A percentile compares a stretch with the other conserved stretches of the same genome.
Conservation (phyloP, 2,797 vertebrate genomes). For the Pterois miles region DNA sequence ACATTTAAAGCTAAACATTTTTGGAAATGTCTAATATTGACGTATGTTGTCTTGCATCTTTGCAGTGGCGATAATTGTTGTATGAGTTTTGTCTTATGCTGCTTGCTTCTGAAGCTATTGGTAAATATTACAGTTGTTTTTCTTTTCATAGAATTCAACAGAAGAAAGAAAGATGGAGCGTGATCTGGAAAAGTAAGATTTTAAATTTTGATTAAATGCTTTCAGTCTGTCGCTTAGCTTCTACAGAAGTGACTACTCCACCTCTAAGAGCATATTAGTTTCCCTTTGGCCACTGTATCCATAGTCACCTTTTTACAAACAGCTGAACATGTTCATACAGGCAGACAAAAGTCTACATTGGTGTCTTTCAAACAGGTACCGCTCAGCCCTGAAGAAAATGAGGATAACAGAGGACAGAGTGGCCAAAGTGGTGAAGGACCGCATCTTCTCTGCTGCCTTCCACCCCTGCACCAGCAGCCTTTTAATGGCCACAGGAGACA, state of each 20-base stretch:
- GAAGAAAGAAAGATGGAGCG: slow-evolving; percentile 31
- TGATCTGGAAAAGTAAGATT: slow-evolving; percentile 71
- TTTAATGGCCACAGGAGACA: slow-evolving; percentile 89
- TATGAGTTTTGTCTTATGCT: not conserved
- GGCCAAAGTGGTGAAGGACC: slow-evolving; percentile 84
- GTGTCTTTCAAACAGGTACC: slow-evolving; percentile 81
- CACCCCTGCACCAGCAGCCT: slow-evolving; percentile 86
- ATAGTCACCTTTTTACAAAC: not conserved
- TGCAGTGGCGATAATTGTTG: not conserved
- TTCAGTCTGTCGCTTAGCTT: not conserved
- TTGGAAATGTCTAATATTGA: not conserved
- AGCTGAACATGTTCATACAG: not conserved
- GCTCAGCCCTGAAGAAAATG: slow-evolving; percentile 80
- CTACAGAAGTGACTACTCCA: not conserved
- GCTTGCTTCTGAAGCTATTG: not conserved
- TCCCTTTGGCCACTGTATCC: not conserved
- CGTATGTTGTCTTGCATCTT: not conserved
- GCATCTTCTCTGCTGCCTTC: slow-evolving; percentile 85
- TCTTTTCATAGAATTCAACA: slow-evolving; percentile 43
- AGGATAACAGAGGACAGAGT: slow-evolving; percentile 73
- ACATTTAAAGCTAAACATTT: not conserved
- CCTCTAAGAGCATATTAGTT: not conserved
- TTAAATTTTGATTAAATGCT: not conserved
- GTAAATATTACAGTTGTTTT: not conserved
- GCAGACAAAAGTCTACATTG: not conserved